Evolutionary conservation across 1,140 invertebrate genomes (phyloP).

Genomic region (Neotoxoptera formosana): DNA sequence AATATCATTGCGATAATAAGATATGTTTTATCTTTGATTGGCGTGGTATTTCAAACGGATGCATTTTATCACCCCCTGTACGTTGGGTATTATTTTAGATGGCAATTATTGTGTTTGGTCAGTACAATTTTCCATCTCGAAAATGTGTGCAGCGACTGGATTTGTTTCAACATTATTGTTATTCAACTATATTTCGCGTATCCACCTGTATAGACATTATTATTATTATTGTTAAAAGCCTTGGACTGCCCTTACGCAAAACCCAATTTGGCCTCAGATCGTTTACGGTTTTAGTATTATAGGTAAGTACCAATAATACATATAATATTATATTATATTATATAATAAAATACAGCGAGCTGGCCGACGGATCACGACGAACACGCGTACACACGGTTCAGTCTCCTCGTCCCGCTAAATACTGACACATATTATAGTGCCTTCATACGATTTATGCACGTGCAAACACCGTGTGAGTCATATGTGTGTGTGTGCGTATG

Average conservation of each 20-base stretch:
- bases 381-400: neutral
- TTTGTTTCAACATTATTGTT: neutral
- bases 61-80: neutral
- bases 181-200: neutral
- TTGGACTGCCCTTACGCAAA: neutral
- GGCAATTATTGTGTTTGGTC: neutral
- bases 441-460: neutral
- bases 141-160: neutral
- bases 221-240: too few relatives aligned
- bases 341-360: neutral
- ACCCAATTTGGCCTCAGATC: neutral
- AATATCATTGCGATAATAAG: neutral
- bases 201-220: too few relatives aligned
- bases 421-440: neutral
- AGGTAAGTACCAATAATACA: neutral
- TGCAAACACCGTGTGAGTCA: neutral
- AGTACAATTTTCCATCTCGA: neutral
- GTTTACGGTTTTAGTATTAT: neutral
- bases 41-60: neutral
- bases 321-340: too few relatives aligned
- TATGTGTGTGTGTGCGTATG: neutral
- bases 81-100: neutral
- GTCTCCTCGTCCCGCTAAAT: neutral
- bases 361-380: neutral
- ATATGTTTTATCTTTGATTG: neutral